Conservation (phyloP, 2,113 vertebrate species). For the Collichthys lucidus region DNA sequence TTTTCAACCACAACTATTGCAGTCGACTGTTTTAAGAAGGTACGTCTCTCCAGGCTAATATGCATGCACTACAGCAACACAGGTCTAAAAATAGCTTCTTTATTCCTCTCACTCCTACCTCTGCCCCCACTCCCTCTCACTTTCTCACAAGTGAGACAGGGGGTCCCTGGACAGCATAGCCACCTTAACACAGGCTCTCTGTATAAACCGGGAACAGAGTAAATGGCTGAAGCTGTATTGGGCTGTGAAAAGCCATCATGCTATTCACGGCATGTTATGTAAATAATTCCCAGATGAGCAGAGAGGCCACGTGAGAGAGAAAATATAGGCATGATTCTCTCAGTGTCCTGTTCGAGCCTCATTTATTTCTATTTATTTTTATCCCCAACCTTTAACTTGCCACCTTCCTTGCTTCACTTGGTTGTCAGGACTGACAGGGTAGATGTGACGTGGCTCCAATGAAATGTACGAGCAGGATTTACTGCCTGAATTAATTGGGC, state of each 20-base stretch:
- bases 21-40: slow-evolving; percentile 22
- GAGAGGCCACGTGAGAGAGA: slow-evolving; percentile 12
- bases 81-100: slow-evolving; percentile 82
- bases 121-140: slow-evolving; percentile 59
- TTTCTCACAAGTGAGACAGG: slow-evolving; percentile 75
- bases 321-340: slow-evolving; percentile 16
- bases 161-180: slow-evolving; percentile 75
- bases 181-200: slow-evolving; percentile 35
- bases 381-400: slow-evolving; percentile 4
- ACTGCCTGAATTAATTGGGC: slow-evolving; percentile 71
- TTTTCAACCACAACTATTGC: slow-evolving; percentile 7
- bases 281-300: slow-evolving; percentile 40
- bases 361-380: slow-evolving; percentile 15
- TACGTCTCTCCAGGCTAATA: slow-evolving; percentile 46
- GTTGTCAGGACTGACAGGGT: slow-evolving; percentile 45
- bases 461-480: slow-evolving; percentile 72
- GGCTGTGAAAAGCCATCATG: slow-evolving; percentile 43
- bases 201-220: slow-evolving; percentile 27
- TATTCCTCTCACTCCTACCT: slow-evolving; percentile 67
- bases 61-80: slow-evolving; percentile 73
- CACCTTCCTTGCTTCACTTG: slow-evolving; percentile 34
- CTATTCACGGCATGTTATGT: slow-evolving; percentile 23
- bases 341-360: slow-evolving; percentile 5
- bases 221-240: slow-evolving; percentile 51
- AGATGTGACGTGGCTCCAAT: slow-evolving; percentile 54